phyloP scores from a whole-genome alignment of 2,113 vertebrate species.

The Odocoileus hemionus region DNA sequence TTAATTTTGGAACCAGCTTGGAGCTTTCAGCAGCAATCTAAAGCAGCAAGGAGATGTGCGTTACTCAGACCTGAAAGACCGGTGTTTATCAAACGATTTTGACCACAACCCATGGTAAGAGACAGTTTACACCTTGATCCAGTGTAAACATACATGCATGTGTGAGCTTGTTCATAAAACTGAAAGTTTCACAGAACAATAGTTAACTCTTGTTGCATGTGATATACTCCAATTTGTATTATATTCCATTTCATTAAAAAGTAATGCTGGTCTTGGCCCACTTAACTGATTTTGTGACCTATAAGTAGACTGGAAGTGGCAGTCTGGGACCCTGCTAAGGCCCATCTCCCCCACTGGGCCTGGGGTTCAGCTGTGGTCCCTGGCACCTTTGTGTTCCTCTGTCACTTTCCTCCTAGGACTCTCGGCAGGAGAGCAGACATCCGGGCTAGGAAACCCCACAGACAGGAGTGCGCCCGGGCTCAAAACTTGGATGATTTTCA shows the following conservation, averaged over 20 bases:
- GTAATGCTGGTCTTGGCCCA: neutral
- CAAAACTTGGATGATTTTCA: conserved; percentile 61
- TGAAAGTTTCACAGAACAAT: conserved; percentile 40
- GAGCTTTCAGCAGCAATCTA: conserved; percentile 20
- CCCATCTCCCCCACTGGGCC: neutral
- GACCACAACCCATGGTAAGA: neutral
- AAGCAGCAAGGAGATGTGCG: conserved; percentile 1
- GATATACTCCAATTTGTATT: neutral
- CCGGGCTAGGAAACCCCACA: conserved; percentile 21
- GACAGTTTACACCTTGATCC: neutral
- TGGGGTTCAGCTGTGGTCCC: neutral
- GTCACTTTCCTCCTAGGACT: conserved; percentile 34
- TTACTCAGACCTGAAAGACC: neutral
- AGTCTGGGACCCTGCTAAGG: neutral
- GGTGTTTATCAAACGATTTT: conserved; percentile 13
- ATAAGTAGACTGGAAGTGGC: neutral
- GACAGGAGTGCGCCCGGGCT: conserved; percentile 31
- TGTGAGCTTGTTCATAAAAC: neutral
- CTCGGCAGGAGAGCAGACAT: neutral
- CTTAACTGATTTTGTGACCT: neutral
- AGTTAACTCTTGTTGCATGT: neutral
- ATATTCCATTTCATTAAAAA: conserved; percentile 2
- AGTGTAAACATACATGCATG: neutral
- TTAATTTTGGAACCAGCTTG: conserved; percentile 30
- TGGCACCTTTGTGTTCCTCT: neutral